phyloP scores from a whole-genome alignment of 2,113 vertebrate species.

The Labeo rohita region DNA sequence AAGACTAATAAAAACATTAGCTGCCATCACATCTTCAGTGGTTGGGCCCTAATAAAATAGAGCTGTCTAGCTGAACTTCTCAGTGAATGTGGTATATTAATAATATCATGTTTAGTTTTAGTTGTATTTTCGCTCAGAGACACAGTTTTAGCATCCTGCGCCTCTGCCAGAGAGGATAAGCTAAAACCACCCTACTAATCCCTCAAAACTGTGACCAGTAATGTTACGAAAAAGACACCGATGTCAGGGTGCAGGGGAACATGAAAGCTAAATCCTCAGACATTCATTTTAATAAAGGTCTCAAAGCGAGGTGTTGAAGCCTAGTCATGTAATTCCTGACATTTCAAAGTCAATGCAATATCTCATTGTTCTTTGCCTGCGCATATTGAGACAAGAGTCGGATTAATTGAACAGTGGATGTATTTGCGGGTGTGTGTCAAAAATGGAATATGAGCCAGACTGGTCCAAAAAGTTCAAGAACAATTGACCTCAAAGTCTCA shows the following conservation, averaged over 20 bases:
- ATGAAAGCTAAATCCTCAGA: constrained; percentile 50
- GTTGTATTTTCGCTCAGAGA: constrained; percentile 18
- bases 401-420: constrained; percentile 6
- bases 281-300: constrained; percentile 52
- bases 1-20: neutral
- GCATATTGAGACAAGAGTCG: neutral
- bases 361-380: constrained; percentile 51
- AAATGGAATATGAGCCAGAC: constrained; percentile 17
- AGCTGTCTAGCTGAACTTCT: neutral
- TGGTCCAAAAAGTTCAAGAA: neutral
- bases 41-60: neutral
- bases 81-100: neutral
- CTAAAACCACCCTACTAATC: constrained; percentile 29
- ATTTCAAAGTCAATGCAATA: constrained; percentile 57
- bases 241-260: constrained; percentile 30
- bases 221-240: constrained; percentile 27
- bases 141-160: constrained; percentile 14
- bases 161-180: constrained; percentile 28
- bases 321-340: constrained; percentile 59
- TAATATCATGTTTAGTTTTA: constrained; percentile 21
- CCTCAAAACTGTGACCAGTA: constrained; percentile 36
- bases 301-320: constrained; percentile 48
- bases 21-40: neutral
- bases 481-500: neutral
- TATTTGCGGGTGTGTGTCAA: constrained; percentile 12